Conservation (phyloP, 2,888 invertebrate species). For the Pheosia tremula region DNA sequence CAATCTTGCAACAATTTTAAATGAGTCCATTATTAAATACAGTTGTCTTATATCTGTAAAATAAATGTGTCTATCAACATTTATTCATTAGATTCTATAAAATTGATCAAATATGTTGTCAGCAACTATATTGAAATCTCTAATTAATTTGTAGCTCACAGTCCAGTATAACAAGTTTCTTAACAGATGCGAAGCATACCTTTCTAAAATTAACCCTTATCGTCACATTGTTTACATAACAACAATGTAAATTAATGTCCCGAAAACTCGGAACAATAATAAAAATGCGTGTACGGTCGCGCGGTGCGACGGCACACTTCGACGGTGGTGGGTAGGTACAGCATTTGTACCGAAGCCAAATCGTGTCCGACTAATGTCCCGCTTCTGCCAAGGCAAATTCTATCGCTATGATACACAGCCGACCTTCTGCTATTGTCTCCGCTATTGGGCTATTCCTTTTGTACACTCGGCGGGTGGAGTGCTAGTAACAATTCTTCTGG, state of each 20-base stretch:
- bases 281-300: neutral
- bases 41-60: too few relatives aligned
- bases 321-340: conserved; percentile 8
- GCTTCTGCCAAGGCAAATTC: conserved; percentile 75
- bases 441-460: conserved; percentile 58
- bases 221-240: conserved; percentile 1
- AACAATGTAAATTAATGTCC: neutral
- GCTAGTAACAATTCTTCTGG: neutral
- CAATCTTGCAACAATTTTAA: too few relatives aligned
- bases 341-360: conserved; percentile 73
- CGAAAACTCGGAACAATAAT: conserved; percentile 1
- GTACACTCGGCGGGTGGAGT: conserved; percentile 32
- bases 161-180: neutral
- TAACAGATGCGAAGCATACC: too few relatives aligned
- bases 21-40: too few relatives aligned
- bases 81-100: too few relatives aligned
- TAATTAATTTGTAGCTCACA: too few relatives aligned
- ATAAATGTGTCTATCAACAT: too few relatives aligned
- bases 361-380: conserved; percentile 60
- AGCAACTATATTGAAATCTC: too few relatives aligned
- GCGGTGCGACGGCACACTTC: neutral
- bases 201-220: neutral
- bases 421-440: conserved; percentile 76
- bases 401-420: conserved; percentile 71
- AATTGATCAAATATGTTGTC: too few relatives aligned